These are phyloP conservation scores for Spilarctia lutea DNA, from an alignment of 2,888 invertebrate species.

Conservation along the genomic window DNA sequence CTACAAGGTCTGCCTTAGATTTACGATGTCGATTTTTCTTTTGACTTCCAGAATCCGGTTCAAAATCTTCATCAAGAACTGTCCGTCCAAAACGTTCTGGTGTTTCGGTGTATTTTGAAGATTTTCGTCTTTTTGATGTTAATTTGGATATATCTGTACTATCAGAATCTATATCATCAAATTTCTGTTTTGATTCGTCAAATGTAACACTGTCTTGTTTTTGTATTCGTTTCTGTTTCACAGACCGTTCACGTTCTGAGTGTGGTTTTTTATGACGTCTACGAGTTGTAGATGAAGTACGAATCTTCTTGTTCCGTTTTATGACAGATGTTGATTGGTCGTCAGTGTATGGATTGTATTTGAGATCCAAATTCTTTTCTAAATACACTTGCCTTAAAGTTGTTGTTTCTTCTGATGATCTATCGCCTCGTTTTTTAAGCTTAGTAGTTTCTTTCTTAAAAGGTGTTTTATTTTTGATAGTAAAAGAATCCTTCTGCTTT, in stretches of 20 bases:
- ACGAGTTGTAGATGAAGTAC: neutral
- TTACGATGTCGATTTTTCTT: neutral
- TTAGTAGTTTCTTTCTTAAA: neutral
- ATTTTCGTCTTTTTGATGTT: neutral
- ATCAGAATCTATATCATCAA: neutral
- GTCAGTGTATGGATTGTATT: conserved; percentile 11
- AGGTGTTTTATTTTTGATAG: neutral
- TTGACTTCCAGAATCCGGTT: neutral
- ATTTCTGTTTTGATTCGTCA: neutral
- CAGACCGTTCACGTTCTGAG: too few species aligned
- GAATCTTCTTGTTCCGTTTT: neutral
- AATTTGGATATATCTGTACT: neutral
- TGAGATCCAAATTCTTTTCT: conserved; percentile 19
- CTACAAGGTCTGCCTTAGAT: neutral
- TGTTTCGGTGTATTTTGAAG: neutral
- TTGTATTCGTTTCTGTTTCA: neutral
- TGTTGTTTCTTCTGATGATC: neutral
- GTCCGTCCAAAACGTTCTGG: neutral
- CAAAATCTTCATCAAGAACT: neutral
- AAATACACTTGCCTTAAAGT: conserved; percentile 19
- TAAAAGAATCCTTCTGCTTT: neutral
- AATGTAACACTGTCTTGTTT: neutral
- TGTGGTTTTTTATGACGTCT: neutral
- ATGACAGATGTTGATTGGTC: neutral
- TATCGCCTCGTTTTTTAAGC: neutral